A percentile compares a stretch with the other conserved stretches of the same genome.
Conservation (phyloP, 1,140 invertebrate species). For the Pseudomyrmex dendroicus region DNA sequence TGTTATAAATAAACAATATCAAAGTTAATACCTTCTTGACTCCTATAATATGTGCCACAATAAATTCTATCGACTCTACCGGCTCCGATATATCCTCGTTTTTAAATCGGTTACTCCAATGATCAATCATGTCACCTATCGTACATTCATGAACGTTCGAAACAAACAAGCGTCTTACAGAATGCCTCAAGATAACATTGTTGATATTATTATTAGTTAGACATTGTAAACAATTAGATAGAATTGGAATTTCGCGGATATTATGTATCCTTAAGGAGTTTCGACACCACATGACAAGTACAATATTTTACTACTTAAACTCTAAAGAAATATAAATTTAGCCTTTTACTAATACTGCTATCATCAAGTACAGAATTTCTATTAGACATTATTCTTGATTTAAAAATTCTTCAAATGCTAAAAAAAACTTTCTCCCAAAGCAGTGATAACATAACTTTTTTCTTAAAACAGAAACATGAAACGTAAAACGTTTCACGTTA, state of each 20-base stretch:
- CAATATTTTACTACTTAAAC: constrained; percentile 3
- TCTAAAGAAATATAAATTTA: background rate
- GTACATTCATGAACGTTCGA: constrained; percentile 37
- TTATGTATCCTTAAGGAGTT: constrained; percentile 12
- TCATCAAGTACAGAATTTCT: background rate
- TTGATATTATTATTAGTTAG: background rate
- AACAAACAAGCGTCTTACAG: background rate
- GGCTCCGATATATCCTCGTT: constrained; percentile 79
- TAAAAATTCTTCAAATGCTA: no score
- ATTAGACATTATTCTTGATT: no score
- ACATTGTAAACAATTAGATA: background rate
- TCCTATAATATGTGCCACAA: constrained; percentile 80
- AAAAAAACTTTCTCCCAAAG: no score
- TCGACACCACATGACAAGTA: constrained; percentile 49
- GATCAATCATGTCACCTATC: constrained; percentile 65
- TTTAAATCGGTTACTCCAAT: constrained; percentile 79
- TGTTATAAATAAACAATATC: constrained; percentile 11
- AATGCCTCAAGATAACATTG: background rate
- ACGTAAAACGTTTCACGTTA: no score
- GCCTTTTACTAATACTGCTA: background rate
- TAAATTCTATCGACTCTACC: constrained; percentile 82
- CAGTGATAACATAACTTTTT: no score
- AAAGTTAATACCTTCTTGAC: constrained; percentile 76
- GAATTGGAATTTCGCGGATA: background rate
- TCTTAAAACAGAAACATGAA: no score